These are phyloP conservation scores for Bufo bufo DNA, from an alignment of 2,113 vertebrate species.

Conservation along the genomic window DNA sequence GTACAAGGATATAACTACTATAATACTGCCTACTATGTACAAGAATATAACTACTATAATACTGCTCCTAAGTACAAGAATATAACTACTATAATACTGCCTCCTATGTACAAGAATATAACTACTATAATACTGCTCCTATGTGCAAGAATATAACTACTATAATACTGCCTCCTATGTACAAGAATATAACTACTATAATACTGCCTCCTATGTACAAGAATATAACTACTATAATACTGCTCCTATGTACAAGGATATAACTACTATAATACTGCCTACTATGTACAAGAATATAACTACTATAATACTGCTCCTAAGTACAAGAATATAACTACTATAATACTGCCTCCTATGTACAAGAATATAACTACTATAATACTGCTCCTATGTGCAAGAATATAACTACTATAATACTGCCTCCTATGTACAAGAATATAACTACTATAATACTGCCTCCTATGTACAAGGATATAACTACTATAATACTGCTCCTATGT, in stretches of 20 bases:
- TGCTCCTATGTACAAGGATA: too few species aligned
- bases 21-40: slow-evolving; percentile 2
- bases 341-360: not conserved
- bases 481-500: slow-evolving; percentile 4
- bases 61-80: not conserved
- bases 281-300: slow-evolving; percentile 3
- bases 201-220: too few species aligned
- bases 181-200: too few species aligned
- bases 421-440: slow-evolving; percentile 8
- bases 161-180: not conserved
- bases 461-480: not conserved
- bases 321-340: slow-evolving; percentile 12
- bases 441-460: slow-evolving; percentile 4
- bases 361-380: slow-evolving; percentile 19
- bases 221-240: too few species aligned
- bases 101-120: not conserved
- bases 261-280: too few species aligned
- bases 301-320: slow-evolving; percentile 3
- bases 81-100: slow-evolving; percentile 12
- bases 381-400: not conserved
- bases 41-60: slow-evolving; percentile 5
- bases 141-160: not conserved
- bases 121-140: not conserved
- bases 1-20: slow-evolving; percentile 4
- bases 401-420: slow-evolving; percentile 23